Conservation (phyloP, 1,140 invertebrate species). For the Pachyrhynchus sulphureomaculatus region DNA sequence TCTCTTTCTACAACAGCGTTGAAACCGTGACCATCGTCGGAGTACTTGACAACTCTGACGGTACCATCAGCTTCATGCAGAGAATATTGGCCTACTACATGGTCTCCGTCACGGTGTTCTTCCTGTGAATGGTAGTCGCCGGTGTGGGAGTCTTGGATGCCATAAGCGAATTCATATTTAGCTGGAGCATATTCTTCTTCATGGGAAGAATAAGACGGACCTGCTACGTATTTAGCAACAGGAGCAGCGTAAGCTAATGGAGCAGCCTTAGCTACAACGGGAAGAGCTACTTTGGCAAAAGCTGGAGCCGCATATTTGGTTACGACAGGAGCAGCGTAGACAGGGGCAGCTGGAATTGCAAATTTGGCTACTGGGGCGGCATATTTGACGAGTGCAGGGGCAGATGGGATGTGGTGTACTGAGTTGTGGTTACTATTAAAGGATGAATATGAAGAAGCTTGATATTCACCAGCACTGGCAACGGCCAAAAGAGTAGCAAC, state of each 20-base stretch:
- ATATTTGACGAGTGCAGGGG: background rate
- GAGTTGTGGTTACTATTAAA: slow-evolving; percentile 35
- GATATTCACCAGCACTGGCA: slow-evolving; percentile 47
- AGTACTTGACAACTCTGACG: slow-evolving; percentile 57
- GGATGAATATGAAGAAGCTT: slow-evolving; percentile 18
- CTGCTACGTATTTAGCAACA: slow-evolving; percentile 40
- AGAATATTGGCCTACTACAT: slow-evolving; percentile 37
- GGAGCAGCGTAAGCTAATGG: slow-evolving; percentile 42
- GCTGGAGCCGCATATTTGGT: slow-evolving; percentile 30
- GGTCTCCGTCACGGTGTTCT: slow-evolving; percentile 39
- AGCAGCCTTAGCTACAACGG: too few species aligned
- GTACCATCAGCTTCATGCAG: slow-evolving; percentile 58
- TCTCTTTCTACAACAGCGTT: slow-evolving; percentile 39
- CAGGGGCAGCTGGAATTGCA: slow-evolving; percentile 36
- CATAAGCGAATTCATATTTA: slow-evolving; percentile 38
- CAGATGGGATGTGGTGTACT: slow-evolving; percentile 51
- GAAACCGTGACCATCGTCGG: slow-evolving; percentile 54
- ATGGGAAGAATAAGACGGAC: slow-evolving; percentile 37
- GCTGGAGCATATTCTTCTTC: slow-evolving; percentile 35
- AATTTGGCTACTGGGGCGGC: slow-evolving; percentile 6
- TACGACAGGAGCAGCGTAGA: slow-evolving; percentile 30
- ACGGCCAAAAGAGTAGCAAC: slow-evolving; percentile 52
- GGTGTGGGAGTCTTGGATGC: slow-evolving; percentile 54
- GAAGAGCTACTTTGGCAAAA: background rate
- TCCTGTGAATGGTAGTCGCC: slow-evolving; percentile 44